Conservation (phyloP, 1,140 invertebrate genomes). For the Drosophila equinoxialis region DNA sequence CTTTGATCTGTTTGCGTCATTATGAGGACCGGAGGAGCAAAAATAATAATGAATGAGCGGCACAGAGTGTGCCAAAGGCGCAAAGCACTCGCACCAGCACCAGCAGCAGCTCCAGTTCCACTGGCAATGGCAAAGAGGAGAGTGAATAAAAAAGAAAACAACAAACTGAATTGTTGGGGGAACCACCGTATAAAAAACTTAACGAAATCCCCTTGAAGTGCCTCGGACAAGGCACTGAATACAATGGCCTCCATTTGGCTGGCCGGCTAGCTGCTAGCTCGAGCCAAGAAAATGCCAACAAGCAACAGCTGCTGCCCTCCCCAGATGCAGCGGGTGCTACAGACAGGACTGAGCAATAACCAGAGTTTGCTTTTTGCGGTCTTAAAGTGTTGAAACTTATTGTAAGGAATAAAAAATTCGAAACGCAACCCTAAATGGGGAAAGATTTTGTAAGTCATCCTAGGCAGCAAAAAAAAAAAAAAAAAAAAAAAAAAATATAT, state of each 20-base stretch:
- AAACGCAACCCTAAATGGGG: background rate
- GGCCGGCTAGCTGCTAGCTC: conserved; percentile 8
- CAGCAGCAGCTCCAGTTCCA: background rate
- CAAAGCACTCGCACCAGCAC: conserved; percentile 39
- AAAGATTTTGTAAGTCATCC: background rate
- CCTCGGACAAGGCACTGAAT: conserved; percentile 67
- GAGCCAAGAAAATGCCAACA: conserved; percentile 55
- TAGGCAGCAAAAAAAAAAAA: background rate
- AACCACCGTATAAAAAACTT: conserved; percentile 43
- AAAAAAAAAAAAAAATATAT: too few relatives aligned
- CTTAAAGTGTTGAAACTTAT: conserved; percentile 55
- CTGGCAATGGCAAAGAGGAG: background rate
- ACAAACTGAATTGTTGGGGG: conserved; percentile 38
- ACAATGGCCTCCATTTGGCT: conserved; percentile 53
- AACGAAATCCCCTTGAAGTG: conserved; percentile 44
- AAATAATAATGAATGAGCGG: conserved; percentile 56
- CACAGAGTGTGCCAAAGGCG: conserved; percentile 54
- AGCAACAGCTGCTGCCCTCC: conserved; percentile 62
- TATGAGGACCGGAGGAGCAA: conserved; percentile 44
- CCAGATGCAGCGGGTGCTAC: background rate
- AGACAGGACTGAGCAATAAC: background rate
- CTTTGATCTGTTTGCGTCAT: conserved; percentile 70
- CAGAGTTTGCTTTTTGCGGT: conserved; percentile 42
- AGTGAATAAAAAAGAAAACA: conserved; percentile 36
- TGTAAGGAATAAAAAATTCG: conserved; percentile 4